These are phyloP conservation scores for Arvicanthis niloticus DNA, from an alignment of 2,113 vertebrate genomes.

Conservation along the genomic window DNA sequence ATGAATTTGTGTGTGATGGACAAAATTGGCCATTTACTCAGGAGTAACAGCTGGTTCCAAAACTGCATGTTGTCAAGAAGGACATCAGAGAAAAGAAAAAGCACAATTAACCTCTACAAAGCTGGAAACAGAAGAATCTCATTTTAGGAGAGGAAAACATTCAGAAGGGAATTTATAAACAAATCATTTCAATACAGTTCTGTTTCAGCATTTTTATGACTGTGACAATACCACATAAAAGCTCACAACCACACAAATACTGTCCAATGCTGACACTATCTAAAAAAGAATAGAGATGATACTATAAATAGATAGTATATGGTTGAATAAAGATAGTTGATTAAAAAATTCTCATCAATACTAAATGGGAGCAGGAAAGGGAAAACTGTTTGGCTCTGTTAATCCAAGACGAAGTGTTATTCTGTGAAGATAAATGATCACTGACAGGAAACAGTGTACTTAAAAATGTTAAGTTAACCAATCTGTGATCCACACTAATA, in stretches of 20 bases:
- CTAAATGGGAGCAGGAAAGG: conserved; percentile 54
- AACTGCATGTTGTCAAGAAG: conserved; percentile 84
- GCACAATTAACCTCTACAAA: conserved; percentile 88
- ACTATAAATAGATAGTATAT: conserved; percentile 71
- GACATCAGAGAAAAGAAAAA: conserved; percentile 82
- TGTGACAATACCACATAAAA: conserved; percentile 33
- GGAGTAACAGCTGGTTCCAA: conserved; percentile 89
- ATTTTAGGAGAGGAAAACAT: conserved; percentile 62
- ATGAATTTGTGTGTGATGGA: conserved; percentile 89
- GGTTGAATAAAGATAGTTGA: conserved; percentile 78
- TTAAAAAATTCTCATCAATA: conserved; percentile 75
- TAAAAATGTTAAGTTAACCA: conserved; percentile 23
- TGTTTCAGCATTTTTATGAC: conserved; percentile 54
- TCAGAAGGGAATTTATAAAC: conserved; percentile 42
- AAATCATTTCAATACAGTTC: conserved; percentile 56
- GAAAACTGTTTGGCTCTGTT: conserved; percentile 62
- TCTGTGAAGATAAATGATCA: conserved; percentile 33
- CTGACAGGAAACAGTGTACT: not conserved
- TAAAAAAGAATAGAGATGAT: conserved; percentile 72
- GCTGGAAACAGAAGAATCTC: conserved; percentile 80
- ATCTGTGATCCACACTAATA: conserved; percentile 39
- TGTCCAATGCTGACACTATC: conserved; percentile 57
- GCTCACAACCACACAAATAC: conserved; percentile 26
- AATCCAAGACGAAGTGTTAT: conserved; percentile 60
- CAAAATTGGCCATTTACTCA: conserved; percentile 92